phyloP scores from a whole-genome alignment of 2,113 vertebrate genomes.

The Onychorhynchus coronatus region DNA sequence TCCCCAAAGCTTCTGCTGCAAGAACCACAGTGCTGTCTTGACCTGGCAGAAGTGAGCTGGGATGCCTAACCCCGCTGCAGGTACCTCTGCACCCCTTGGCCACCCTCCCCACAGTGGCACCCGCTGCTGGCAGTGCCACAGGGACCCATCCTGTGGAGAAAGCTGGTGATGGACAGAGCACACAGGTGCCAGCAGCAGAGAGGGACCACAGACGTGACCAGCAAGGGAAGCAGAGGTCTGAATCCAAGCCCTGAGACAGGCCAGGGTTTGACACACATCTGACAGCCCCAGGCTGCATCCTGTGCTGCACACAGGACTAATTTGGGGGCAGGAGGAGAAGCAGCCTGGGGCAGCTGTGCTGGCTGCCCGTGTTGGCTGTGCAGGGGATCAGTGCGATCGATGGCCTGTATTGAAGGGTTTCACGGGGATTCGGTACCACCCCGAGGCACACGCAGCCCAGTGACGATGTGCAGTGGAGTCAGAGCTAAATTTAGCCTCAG shows the following conservation, averaged over 20 bases:
- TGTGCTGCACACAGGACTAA: neutral
- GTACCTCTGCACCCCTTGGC: neutral
- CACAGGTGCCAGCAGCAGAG: neutral
- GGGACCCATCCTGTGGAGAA: neutral
- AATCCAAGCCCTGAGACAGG: neutral
- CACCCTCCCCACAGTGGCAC: neutral
- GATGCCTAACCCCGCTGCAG: neutral
- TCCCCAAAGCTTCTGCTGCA: neutral
- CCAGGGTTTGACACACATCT: rapidly evolving
- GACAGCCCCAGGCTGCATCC: neutral
- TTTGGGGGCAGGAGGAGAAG: neutral
- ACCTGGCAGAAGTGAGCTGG: neutral
- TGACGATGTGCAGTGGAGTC: neutral
- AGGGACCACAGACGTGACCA: rapidly evolving
- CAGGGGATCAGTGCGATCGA: rapidly evolving
- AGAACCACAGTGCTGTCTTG: rapidly evolving
- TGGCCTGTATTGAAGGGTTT: neutral
- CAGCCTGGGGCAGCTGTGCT: neutral
- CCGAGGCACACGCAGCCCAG: neutral
- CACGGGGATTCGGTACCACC: neutral
- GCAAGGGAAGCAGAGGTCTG: neutral
- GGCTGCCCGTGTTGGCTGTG: neutral
- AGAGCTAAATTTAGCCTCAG: constrained; percentile 30
- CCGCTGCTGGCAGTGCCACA: neutral
- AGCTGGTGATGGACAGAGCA: neutral